Conservation (phyloP, 2,113 vertebrate species). For the Emydocephalus ijimae region DNA sequence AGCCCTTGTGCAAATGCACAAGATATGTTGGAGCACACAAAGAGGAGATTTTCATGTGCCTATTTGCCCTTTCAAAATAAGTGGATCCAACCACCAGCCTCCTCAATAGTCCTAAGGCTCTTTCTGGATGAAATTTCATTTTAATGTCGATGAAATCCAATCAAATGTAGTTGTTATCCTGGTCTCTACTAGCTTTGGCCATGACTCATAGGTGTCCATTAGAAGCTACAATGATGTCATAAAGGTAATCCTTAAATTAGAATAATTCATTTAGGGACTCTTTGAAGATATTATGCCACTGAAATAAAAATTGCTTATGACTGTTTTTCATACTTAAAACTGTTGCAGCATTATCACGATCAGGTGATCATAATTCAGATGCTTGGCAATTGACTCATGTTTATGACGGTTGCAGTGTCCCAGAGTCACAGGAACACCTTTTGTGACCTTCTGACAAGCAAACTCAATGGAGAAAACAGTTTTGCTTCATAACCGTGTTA, state of each 20-base stretch:
- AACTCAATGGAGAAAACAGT: no score
- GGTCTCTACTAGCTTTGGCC: background rate
- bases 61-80: background rate
- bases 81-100: background rate
- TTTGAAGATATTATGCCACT: background rate
- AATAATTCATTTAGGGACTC: background rate
- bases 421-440: no score
- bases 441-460: no score
- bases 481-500: no score
- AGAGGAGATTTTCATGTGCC: background rate
- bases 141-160: background rate
- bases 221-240: background rate
- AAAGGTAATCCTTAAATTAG: background rate
- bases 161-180: background rate
- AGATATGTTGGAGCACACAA: slow-evolving; percentile 18
- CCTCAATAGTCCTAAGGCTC: background rate
- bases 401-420: background rate
- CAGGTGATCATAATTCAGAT: background rate
- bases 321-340: background rate
- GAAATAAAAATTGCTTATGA: background rate
- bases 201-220: background rate
- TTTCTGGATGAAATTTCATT: background rate
- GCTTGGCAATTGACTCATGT: background rate
- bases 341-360: background rate
- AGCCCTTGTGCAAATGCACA: background rate